Base-by-base conservation (phyloP, 1,140 invertebrate species). In the Anastatus disparis region DNA sequence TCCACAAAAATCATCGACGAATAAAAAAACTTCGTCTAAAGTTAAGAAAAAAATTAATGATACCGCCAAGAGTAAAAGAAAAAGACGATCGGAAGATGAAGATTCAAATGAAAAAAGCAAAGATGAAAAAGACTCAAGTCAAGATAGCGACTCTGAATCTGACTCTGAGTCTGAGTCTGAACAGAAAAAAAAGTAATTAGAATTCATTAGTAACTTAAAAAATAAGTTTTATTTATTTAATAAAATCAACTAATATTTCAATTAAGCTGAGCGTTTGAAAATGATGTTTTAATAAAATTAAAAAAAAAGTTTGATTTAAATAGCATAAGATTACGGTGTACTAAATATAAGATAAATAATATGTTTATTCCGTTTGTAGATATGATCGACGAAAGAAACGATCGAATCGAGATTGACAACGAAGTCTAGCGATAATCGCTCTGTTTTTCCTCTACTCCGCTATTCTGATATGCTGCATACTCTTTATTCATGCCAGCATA, bases 401-500 rank as follows among this genome's bases (percentile, higher is more conserved):
- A 26, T 79, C 82, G 13, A 70, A 81, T 8, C 83, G 82, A 55
- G 85, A 88, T 81, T 90, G 88, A 89, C 89, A 88, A 77, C 85
- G 88, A 80, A 87, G 85, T 78, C 78, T 87, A 44, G 88, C 86
- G 75, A 88, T 89, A 26, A 81, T 87, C 75, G 87, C 86, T 20
- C 82, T 89, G 15, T 86, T 89, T 42, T 86, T 87, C 59, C 79
- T 90, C n/a, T 90, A 89, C 72, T 77, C 85, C 24, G 84, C 86
- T 61, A 90, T 90, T 67, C 84, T 90, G 68, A 76, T 87, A 22
- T 78, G 87, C 70, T 88, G 84, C 66, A 78, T 90, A 65, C 80
- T 89, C 35, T 83, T 89, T 62, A 89, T 89, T 72, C 86, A 89
- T 69, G 88, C 87, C 50, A 86, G 85, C 10, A 88, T 90, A 53